Evolutionary conservation across 1,140 invertebrate species (phyloP), one percentile per base, ranked within the genome.

Genomic region (Lasioglossum baleicum): DNA sequence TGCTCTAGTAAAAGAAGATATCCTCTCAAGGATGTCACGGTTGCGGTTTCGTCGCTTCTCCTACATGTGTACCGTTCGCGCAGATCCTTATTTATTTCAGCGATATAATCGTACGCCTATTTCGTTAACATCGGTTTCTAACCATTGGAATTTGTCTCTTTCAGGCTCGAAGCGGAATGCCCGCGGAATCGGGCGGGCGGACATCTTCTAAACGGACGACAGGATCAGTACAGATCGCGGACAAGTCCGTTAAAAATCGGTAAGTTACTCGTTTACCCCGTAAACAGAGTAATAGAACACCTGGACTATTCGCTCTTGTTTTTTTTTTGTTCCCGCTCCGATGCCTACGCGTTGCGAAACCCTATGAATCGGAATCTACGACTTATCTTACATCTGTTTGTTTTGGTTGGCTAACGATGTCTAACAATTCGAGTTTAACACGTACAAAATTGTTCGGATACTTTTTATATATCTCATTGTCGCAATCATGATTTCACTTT

Each of bases 121-220:
- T 51, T 51, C 48, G 0, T 51, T 53, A 48, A 48, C 6, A 53
- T 53, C 17, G 4, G 13, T 53, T 53, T 4, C 13, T 44, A 7
- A 10, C 31, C 1, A 56, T 2, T 22, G 2, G 8, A 65, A 7
- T 53, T 2, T 40, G 8, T 75, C 13, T 71, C n/a, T 82, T 75
- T 64, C 67, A 86, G 87, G 53, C 83, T 88, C 86, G 83, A 76
- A 83, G 80, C 87, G 84, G 82, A 70, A 88, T 86, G 87, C 84
- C 84, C 77, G 80, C 78, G 82, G 84, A 77, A 69, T 83, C 86
- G 80, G 84, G 80, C 75, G 80, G 77, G 70, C 84, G 84, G 66
- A 71, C 71, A 60, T 84, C 83, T 70, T 80, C 84, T 88, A 88
- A 84, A 22, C 80, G 87, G 76, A 64, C 75, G 60, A 74, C 82